Evolutionary conservation across 2,113 vertebrate genomes (phyloP).

Genomic region (Daphoenositta chrysoptera): DNA sequence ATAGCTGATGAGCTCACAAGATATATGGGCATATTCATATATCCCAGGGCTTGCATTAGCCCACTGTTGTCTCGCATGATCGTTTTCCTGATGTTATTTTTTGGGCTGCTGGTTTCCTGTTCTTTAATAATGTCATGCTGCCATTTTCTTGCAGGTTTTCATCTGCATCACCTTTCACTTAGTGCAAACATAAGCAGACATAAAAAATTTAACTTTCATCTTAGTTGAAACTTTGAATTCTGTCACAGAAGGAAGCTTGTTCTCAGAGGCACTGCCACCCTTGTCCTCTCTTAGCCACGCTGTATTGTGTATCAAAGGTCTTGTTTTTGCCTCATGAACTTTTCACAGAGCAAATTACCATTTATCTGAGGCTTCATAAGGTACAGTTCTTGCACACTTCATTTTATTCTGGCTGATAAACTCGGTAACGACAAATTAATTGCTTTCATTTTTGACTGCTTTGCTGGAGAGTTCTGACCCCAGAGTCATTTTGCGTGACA

Average conservation of each 20-base stretch:
- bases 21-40: neutral
- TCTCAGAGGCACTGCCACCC: neutral
- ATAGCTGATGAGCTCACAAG: neutral
- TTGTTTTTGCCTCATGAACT: constrained; percentile 51
- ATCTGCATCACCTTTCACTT: neutral
- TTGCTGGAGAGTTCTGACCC: neutral
- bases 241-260: neutral
- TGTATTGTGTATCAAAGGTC: constrained; percentile 28
- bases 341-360: constrained; percentile 59
- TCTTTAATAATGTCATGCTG: neutral
- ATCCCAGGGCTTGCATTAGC: neutral
- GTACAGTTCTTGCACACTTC: constrained; percentile 10
- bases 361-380: constrained; percentile 30
- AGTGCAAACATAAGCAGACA: neutral
- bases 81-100: neutral
- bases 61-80: neutral
- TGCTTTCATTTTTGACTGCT: constrained; percentile 42
- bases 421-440: constrained; percentile 43
- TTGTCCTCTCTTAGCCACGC: neutral
- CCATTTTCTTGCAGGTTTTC: neutral
- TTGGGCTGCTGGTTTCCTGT: neutral
- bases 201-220: neutral
- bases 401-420: constrained; percentile 35
- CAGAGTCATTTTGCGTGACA: neutral
- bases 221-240: neutral